A percentile compares a stretch with the other conserved stretches of the same genome.
phyloP scores from a whole-genome alignment of 2,797 vertebrate species.

The Nannoperca australis region DNA sequence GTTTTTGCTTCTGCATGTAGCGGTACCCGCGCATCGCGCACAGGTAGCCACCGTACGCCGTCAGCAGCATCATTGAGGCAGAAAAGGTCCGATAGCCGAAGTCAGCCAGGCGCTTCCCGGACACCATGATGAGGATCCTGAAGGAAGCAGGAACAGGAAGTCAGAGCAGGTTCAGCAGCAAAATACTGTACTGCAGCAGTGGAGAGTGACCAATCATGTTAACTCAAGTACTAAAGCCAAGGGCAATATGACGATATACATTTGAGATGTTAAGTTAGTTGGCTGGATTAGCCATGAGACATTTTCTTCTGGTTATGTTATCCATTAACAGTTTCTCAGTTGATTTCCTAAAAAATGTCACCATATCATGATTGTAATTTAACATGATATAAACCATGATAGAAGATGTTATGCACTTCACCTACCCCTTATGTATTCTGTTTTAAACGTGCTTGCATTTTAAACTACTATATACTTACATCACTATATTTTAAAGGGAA shows the following conservation, averaged over 20 bases:
- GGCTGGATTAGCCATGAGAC: not conserved
- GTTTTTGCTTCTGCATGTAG: constrained; percentile 77
- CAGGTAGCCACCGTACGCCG: constrained; percentile 91
- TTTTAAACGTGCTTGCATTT: not conserved
- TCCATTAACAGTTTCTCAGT: not conserved
- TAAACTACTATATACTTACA: not conserved
- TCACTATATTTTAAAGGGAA: not conserved
- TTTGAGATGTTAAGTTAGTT: too few relatives aligned
- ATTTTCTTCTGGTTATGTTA: too few relatives aligned
- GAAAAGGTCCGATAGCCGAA: constrained; percentile 92
- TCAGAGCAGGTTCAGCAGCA: not conserved
- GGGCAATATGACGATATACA: not conserved
- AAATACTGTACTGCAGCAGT: not conserved
- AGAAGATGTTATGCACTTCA: too few relatives aligned
- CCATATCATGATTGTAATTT: accelerated
- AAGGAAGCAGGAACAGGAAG: not conserved
- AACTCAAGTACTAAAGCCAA: not conserved
- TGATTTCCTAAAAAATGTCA: not conserved
- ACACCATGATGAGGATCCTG: constrained; percentile 84
- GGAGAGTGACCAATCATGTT: not conserved
- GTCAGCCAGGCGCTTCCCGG: constrained; percentile 91
- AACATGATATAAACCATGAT: not conserved
- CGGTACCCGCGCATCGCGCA: constrained; percentile 85
- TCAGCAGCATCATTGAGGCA: constrained; percentile 93
- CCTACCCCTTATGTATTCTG: not conserved